Evolutionary conservation across 2,113 vertebrate genomes (phyloP), one percentile per base, ranked within the genome.

Genomic region (Eonycteris spelaea): DNA sequence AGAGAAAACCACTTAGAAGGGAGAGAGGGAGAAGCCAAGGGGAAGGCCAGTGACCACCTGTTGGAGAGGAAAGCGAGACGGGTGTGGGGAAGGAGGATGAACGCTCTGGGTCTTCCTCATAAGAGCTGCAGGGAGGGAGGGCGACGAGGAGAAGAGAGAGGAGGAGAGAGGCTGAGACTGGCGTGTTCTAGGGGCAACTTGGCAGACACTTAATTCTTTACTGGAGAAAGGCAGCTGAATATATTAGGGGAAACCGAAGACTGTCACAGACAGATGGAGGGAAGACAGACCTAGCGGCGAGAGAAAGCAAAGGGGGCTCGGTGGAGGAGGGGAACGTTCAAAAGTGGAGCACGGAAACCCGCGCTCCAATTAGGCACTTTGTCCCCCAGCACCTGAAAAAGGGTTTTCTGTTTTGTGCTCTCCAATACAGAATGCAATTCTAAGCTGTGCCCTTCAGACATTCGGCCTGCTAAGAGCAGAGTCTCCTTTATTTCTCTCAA

Each of bases 201-300:
- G 85, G 93, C 70, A 28, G 7, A 40, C 13, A 21, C 19, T 16
- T 48, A 12, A n/a, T 78, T 63, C 59, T 82, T 90, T 92, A 67
- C 70, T 48, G 67, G 80, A 91, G 94, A 94, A 97, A 78, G 33
- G 63, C 65, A 33, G 80, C 21, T 67, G 73, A 93, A 45, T 67
- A 15, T 86, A 45, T 82, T 40, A 88, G 33, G 48, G 67, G 71
- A 48, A 77, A 86, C 22, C 53, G 21, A 86, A 71, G 28, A 90
- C 40, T 33, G 38, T 82, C 78, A 82, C 73, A 92, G 93, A 30
- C 65, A 83, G 78, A 43, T 0, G 1, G 77, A 85, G 10, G 77
- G 40, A 86, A 91, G 88, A 89, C 48, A 96, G 86, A 57, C 26
- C 33, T 5, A 7, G 65, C 55, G 19, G 67, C 51, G 55, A 86